Percentiles rank a stretch among this genome's conserved stretches.
phyloP scores from a whole-genome alignment of 1,140 invertebrate genomes.

The Camponotus floridanus region DNA sequence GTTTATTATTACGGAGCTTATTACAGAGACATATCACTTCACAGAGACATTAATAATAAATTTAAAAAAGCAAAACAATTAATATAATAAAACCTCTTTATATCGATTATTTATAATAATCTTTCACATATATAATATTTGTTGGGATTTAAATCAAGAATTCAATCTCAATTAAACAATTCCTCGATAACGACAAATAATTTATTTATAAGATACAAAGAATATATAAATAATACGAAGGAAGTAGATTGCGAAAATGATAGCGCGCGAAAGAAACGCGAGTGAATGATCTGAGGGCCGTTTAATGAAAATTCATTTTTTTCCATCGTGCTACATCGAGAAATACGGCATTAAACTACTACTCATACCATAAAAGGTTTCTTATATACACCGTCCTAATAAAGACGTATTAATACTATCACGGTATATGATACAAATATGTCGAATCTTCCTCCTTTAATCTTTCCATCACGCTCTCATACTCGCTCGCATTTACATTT shows the following conservation, averaged over 20 bases:
- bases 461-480: neutral
- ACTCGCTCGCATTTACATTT: slow-evolving; percentile 24
- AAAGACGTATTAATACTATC: slow-evolving; percentile 79
- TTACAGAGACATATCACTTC: too few species aligned
- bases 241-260: neutral
- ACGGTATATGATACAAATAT: slow-evolving; percentile 76
- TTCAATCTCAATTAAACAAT: neutral
- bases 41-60: too few species aligned
- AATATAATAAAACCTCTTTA: neutral
- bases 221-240: slow-evolving; percentile 6
- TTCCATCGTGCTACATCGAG: slow-evolving; percentile 73
- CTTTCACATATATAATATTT: neutral
- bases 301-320: slow-evolving; percentile 85
- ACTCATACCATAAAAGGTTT: slow-evolving; percentile 69
- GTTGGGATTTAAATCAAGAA: neutral
- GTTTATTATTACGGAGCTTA: too few species aligned
- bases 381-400: slow-evolving; percentile 66
- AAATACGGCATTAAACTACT: slow-evolving; percentile 66
- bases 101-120: neutral
- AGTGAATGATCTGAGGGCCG: neutral
- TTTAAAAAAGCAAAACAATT: neutral
- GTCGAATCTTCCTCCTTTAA: neutral
- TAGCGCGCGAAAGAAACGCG: neutral
- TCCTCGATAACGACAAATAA: slow-evolving; percentile 18
- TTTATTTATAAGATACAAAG: slow-evolving; percentile 26